Conservation (phyloP, 1,140 invertebrate genomes). For the Prorops nasuta region DNA sequence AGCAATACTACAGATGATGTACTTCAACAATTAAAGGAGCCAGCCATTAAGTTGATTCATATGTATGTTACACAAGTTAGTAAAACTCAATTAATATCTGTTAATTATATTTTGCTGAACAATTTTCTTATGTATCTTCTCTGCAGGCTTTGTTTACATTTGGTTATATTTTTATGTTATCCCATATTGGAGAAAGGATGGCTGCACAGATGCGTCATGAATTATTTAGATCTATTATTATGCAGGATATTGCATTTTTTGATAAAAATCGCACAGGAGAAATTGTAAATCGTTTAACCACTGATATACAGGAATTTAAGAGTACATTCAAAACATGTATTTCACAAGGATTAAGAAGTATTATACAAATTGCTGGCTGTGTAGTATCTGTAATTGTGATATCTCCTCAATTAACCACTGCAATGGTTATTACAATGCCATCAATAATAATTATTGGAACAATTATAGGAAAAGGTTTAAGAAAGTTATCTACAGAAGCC, state of each 20-base stretch:
- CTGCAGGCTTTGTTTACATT: constrained; percentile 83
- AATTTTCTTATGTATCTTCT: no score
- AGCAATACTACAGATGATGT: constrained; percentile 45
- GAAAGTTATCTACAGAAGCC: constrained; percentile 72
- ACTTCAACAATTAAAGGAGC: constrained; percentile 64
- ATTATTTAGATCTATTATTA: constrained; percentile 80
- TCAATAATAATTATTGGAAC: constrained; percentile 76
- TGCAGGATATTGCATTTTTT: constrained; percentile 90
- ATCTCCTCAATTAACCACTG: constrained; percentile 82
- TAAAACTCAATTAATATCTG: no score
- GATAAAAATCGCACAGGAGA: constrained; percentile 88
- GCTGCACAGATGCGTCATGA: constrained; percentile 76
- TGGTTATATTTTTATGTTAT: constrained; percentile 82
- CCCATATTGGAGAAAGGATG: constrained; percentile 83
- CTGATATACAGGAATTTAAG: constrained; percentile 96
- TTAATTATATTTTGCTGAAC: no score
- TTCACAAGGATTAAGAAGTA: constrained; percentile 82
- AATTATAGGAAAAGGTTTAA: constrained; percentile 69
- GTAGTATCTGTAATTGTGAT: constrained; percentile 75
- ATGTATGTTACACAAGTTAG: constrained; percentile 72
- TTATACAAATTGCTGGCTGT: constrained; percentile 82
- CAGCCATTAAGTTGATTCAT: constrained; percentile 65
- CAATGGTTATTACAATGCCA: constrained; percentile 81
- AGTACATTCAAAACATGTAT: constrained; percentile 91
- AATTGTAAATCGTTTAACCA: constrained; percentile 83